Evolutionary conservation across 2,113 vertebrate species (phyloP).

Genomic region (Fukomys damarensis): DNA sequence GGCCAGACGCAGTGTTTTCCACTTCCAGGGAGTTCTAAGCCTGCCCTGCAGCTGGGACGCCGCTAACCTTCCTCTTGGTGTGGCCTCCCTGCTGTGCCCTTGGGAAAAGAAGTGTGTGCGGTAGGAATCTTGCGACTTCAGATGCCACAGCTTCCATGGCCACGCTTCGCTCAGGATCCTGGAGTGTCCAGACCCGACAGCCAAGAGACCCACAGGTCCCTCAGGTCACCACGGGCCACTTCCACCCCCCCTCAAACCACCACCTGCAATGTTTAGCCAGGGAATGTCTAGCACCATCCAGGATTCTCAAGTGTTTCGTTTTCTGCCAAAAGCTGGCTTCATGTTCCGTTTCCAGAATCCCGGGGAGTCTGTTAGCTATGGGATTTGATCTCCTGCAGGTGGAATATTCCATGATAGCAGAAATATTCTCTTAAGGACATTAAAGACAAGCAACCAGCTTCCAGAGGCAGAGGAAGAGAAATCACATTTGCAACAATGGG

Average conservation of each 20-base stretch:
- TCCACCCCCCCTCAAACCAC: neutral
- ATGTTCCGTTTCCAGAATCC: neutral
- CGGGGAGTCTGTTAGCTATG: slow-evolving; percentile 39
- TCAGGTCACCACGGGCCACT: rapidly evolving
- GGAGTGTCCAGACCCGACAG: neutral
- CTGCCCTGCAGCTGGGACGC: neutral
- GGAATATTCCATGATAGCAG: neutral
- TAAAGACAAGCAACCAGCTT: neutral
- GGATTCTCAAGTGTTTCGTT: neutral
- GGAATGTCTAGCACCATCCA: neutral
- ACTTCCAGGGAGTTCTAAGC: neutral
- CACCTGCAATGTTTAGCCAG: neutral
- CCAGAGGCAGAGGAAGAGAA: slow-evolving; percentile 33
- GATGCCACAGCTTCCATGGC: neutral
- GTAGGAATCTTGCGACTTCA: neutral
- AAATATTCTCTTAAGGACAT: slow-evolving; percentile 51
- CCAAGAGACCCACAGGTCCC: neutral
- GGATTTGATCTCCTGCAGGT: slow-evolving; percentile 63
- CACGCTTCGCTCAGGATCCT: rapidly evolving
- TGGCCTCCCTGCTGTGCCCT: neutral
- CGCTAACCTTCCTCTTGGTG: neutral
- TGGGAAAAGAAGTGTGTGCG: neutral
- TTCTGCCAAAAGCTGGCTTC: slow-evolving; percentile 49
- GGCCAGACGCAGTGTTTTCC: neutral
- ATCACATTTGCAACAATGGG: neutral